Base-by-base conservation (phyloP, 92 coral and sea anemone genomes). In the Zoanthus gigantus region DNA sequence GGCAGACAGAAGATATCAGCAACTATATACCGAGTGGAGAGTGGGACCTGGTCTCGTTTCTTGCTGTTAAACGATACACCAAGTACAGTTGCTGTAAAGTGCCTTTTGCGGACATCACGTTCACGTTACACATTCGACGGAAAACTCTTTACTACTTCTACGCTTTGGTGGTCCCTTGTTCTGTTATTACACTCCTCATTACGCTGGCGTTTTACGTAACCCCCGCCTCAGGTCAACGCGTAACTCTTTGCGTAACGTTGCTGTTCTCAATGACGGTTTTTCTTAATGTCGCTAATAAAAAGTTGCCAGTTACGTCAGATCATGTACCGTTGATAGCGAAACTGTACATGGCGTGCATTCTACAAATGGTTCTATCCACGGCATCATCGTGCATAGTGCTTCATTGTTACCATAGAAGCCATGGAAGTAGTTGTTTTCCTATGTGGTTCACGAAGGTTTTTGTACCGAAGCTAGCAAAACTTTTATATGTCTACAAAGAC, bases 311-410 rank as follows among this genome's bases (percentile, higher is more conserved):
- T 57, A 80, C 84, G 60, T 80, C 84, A 80, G 84, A 80, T 6
- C 84, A 80, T 58, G 84, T 80, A 73, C 84, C 84, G 6, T 63
- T 80, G 7, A 80, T 80, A 3, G 84, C 84, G 73, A 80, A 80
- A 73, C 46, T 80, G n/a, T 80, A 61, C 56, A 80, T 80, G 84
- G 84, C 84, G 13, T 80, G 84, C 18, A 80, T 80, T 63, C 34
- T 80, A 14, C 84, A 80, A 37, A 61, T 80, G 84, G 32, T 80
- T 80, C 53, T 63, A 11, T 80, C 84, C 72, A 63, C 84, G 12
- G 74, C 84, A 2, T 45, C 74, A 6, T 80, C 84, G n/a, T 80
- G 84, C 65, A 80, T 80, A 44, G 84, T 80, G 28, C 60, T 80
- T 13, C 73, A 80, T 65, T 80, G 84, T 61, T 80, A 80, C 73